A percentile compares a stretch with the other conserved stretches of the same genome.
Evolutionary conservation across 2,888 invertebrate genomes (phyloP).

Genomic region (Dilophus febrilis): DNA sequence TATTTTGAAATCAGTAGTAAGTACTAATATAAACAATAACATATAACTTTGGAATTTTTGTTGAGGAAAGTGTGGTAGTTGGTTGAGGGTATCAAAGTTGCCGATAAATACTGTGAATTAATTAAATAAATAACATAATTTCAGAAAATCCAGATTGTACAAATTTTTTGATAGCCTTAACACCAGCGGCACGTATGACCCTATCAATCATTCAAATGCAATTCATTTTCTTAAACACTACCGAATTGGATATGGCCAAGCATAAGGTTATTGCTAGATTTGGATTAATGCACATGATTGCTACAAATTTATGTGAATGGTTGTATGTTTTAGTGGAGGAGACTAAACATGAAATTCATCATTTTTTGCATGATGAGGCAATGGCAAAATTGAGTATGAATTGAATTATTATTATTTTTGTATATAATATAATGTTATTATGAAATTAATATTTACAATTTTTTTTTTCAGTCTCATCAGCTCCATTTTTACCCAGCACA

Average conservation of each 20-base stretch:
- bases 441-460: too few relatives aligned
- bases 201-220: constrained; percentile 83
- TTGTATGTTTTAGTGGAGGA: constrained; percentile 72
- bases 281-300: constrained; percentile 81
- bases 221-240: constrained; percentile 83
- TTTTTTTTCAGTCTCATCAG: too few relatives aligned
- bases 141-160: constrained; percentile 34
- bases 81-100: not conserved
- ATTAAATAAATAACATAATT: constrained; percentile 10
- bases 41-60: too few relatives aligned
- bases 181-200: constrained; percentile 64
- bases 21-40: not conserved
- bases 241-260: constrained; percentile 45
- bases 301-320: constrained; percentile 88
- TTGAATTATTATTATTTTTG: too few relatives aligned
- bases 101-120: not conserved
- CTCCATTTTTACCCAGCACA: too few relatives aligned
- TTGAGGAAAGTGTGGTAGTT: too few relatives aligned
- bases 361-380: constrained; percentile 35
- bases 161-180: constrained; percentile 50
- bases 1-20: constrained; percentile 49
- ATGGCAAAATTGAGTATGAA: not conserved
- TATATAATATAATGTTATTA: too few relatives aligned
- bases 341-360: constrained; percentile 72
- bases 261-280: constrained; percentile 63